Conservation (phyloP, 2,888 invertebrate species). For the Volucella inanis region DNA sequence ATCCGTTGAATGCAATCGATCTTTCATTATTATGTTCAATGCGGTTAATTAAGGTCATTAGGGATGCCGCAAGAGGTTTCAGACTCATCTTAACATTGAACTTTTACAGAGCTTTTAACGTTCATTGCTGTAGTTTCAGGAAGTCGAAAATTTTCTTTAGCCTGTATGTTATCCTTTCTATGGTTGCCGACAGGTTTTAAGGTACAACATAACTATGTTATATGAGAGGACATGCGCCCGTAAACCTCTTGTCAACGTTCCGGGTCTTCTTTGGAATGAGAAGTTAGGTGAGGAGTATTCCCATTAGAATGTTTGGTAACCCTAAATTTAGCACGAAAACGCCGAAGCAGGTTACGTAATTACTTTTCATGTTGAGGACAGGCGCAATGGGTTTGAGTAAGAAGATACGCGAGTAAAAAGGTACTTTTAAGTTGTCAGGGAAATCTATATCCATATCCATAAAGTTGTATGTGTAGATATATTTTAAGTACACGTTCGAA, state of each 20-base stretch:
- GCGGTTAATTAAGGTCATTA: slow-evolving; percentile 41
- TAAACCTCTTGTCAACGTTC: neutral
- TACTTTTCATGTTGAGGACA: slow-evolving; percentile 20
- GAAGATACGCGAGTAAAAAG: slow-evolving; percentile 7
- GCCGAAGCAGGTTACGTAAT: slow-evolving; percentile 30
- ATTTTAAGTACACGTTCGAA: neutral
- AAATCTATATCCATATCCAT: slow-evolving; percentile 5
- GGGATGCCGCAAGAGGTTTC: neutral
- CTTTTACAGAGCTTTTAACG: neutral
- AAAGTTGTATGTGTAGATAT: neutral
- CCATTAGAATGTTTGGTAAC: neutral
- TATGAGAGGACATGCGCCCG: too few species aligned
- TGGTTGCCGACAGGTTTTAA: slow-evolving; percentile 8
- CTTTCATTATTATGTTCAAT: slow-evolving; percentile 26
- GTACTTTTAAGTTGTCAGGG: slow-evolving; percentile 11
- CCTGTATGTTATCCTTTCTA: slow-evolving; percentile 18
- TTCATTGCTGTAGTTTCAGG: slow-evolving; percentile 24
- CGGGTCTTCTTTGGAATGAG: neutral
- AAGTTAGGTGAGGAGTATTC: neutral
- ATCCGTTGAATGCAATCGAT: slow-evolving; percentile 30
- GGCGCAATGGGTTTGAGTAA: neutral
- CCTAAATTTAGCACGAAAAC: slow-evolving; percentile 17
- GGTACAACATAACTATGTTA: neutral
- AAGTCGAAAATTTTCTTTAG: slow-evolving; percentile 22
- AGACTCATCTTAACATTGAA: neutral